Evolutionary conservation across 2,888 invertebrate genomes (phyloP), one percentile per base, ranked within the genome.

Genomic region (Latrodectus hesperus): DNA sequence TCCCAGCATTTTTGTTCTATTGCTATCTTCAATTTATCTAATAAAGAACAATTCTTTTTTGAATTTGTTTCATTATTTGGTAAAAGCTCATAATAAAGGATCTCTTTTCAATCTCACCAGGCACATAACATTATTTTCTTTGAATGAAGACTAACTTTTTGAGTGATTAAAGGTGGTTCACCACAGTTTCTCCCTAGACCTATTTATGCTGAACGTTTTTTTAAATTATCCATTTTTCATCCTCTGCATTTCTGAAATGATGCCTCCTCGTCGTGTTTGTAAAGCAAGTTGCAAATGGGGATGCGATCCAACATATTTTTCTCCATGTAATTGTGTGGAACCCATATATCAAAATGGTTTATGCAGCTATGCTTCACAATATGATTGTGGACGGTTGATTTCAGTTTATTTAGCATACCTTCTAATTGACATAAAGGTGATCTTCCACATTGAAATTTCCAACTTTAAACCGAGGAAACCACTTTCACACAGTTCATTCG

Each of bases 61-160:
- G 55, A 71, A 71, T 79, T 70, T 71, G n/a, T 81, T 52, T 81
- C 51, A 16, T 80, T 73, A 65, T 73, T 73, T 81, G 72, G 73
- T 73, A 81, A 81, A 72, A 73, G 17, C 51, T 73, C 51, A 73
- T 81, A 81, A 71, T 79, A 71, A 38, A 79, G 71, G 71, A 79
- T 79, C 49, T 26, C 65, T 81, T 73, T 81, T 9, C 80, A 65
- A 64, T 64, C 52, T 14, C 53, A 26, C 0, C 67, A 77, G 77
- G 52, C 67, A 77, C 11, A 67, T 10, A 73, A 51, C 14, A 74
- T 65, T 22, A 73, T n/a, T 1, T 71, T 1, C 67, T 82, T 82
- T n/a, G 68, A 26, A 82, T 67, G 81, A 82, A 82, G 74, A 82
- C n/a, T n/a, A n/a, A 17, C 26, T 74, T 67, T 74, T 53, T 53